phyloP scores from a whole-genome alignment of 2,797 vertebrate genomes.

The Botia kubotai region DNA sequence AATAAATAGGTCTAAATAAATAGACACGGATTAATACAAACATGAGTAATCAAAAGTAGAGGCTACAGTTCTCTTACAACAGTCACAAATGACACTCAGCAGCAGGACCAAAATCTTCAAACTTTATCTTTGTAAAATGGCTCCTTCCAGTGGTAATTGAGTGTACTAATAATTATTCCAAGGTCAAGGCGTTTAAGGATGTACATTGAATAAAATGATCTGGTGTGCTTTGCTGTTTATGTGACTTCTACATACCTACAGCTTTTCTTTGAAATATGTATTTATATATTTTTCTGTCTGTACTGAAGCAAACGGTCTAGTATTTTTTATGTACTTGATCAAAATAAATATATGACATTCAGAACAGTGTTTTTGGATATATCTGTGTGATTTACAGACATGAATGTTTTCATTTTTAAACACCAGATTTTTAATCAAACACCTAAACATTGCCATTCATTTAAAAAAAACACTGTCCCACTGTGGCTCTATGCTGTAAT shows the following conservation, averaged over 20 bases:
- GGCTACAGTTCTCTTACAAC: not conserved
- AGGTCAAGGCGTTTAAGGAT: not conserved
- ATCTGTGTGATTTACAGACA: not conserved
- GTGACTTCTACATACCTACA: not conserved
- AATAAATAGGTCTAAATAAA: not conserved
- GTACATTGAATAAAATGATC: not conserved
- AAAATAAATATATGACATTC: slow-evolving; percentile 10
- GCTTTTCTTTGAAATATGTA: not conserved
- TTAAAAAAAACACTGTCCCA: slow-evolving; percentile 1
- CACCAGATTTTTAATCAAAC: not conserved
- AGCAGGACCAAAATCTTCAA: not conserved
- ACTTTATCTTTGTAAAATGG: slow-evolving; percentile 43
- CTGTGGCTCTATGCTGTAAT: not conserved
- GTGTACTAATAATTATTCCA: slow-evolving; percentile 26
- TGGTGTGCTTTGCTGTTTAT: not conserved
- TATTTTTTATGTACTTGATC: slow-evolving; percentile 7
- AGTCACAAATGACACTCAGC: not conserved
- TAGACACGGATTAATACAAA: not conserved
- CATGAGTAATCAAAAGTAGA: not conserved
- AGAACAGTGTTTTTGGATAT: not conserved
- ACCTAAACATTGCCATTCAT: slow-evolving; percentile 24
- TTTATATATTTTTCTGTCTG: not conserved
- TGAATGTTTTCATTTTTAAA: not conserved
- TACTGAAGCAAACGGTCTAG: not conserved
- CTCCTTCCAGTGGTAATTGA: slow-evolving; percentile 50